phyloP scores from a whole-genome alignment of 2,888 invertebrate species.

The Eupsilia transversa region DNA sequence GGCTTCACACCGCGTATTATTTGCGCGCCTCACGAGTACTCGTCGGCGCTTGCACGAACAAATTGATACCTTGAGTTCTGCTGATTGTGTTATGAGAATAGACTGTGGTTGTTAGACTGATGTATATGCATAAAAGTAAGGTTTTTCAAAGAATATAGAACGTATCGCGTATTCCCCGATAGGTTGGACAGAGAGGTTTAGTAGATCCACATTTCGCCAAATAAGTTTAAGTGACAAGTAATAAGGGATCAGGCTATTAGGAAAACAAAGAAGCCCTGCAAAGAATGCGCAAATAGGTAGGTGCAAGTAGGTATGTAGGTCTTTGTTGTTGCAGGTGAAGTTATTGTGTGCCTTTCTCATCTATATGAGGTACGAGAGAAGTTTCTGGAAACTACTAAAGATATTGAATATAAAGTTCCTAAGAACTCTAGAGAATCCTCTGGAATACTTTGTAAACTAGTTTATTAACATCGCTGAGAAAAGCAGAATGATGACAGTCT shows the following conservation, averaged over 20 bases:
- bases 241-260: background rate
- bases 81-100: constrained; percentile 3
- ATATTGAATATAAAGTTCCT: background rate
- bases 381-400: background rate
- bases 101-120: background rate
- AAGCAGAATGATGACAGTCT: background rate
- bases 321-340: background rate
- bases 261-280: background rate
- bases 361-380: background rate
- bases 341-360: background rate
- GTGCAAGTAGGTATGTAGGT: background rate
- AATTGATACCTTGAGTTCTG: constrained; percentile 30
- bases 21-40: constrained; percentile 23
- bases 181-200: background rate
- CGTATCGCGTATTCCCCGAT: background rate
- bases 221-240: no score
- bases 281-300: background rate
- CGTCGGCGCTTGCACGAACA: background rate
- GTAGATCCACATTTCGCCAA: no score
- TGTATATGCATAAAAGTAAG: background rate
- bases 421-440: background rate
- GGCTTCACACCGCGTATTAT: constrained; percentile 29
- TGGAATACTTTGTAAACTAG: background rate
- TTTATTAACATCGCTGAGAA: background rate
- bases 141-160: background rate